Conservation (phyloP, 2,113 vertebrate genomes). For the Caretta caretta region DNA sequence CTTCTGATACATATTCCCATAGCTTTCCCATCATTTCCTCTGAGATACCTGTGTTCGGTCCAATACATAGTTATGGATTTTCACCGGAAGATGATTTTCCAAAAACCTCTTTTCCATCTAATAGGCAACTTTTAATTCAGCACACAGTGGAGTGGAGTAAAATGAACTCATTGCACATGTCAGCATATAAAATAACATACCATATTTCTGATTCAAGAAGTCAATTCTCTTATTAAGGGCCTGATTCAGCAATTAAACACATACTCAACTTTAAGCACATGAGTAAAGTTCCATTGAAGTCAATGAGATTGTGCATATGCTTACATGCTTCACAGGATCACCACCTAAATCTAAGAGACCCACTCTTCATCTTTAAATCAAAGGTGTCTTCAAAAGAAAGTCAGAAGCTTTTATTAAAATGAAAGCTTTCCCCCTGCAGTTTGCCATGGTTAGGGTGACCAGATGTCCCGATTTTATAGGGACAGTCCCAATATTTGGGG, state of each 20-base stretch:
- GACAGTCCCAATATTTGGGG: too few species aligned
- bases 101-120: background rate
- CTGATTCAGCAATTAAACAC: background rate
- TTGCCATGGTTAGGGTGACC: background rate
- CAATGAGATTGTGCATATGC: background rate
- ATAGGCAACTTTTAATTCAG: background rate
- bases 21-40: background rate
- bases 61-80: accelerated
- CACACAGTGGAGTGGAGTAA: background rate
- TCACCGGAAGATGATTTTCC: background rate
- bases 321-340: background rate
- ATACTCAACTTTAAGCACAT: background rate
- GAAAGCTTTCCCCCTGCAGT: background rate
- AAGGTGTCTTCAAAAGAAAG: background rate
- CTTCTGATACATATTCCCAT: accelerated
- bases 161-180: background rate
- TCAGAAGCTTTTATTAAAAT: background rate
- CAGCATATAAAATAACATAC: background rate
- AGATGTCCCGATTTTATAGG: too few species aligned
- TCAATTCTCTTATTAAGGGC: background rate
- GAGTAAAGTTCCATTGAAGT: background rate
- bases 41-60: accelerated
- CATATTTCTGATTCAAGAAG: background rate
- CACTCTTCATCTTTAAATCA: background rate
- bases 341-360: background rate